phyloP scores from a whole-genome alignment of 2,888 invertebrate species.

The Dolichomitus sp. region DNA sequence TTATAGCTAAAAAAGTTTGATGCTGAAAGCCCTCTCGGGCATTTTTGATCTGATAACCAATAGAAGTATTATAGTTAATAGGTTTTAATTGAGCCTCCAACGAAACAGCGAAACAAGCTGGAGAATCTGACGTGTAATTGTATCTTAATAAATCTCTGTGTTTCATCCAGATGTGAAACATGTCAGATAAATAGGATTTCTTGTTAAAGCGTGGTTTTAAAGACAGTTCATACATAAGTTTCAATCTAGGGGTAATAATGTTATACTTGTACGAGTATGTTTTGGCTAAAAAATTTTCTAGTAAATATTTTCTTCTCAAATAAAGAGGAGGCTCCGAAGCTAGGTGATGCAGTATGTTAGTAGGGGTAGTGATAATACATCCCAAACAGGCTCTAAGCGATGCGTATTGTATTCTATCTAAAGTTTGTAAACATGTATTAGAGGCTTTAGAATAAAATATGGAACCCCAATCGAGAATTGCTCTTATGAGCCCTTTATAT shows the following conservation, averaged over 20 bases:
- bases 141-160: no score
- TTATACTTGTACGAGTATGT: neutral
- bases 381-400: neutral
- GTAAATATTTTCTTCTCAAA: neutral
- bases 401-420: neutral
- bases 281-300: neutral
- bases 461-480: constrained; percentile 37
- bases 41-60: no score
- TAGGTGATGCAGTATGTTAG: neutral
- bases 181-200: neutral
- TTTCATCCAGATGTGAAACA: no score
- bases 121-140: no score
- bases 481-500: constrained; percentile 31
- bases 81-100: no score
- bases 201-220: neutral
- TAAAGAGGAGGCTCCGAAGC: neutral
- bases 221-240: neutral
- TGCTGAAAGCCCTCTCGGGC: no score
- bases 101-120: no score
- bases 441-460: constrained; percentile 10
- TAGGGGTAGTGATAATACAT: constrained; percentile 5
- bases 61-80: no score
- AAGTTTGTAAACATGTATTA: neutral
- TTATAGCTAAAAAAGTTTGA: neutral
- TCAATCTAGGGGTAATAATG: neutral